Evolutionary conservation across 1,140 invertebrate genomes (phyloP), one percentile per base, ranked within the genome.

Genomic region (Sitobion miscanthi): DNA sequence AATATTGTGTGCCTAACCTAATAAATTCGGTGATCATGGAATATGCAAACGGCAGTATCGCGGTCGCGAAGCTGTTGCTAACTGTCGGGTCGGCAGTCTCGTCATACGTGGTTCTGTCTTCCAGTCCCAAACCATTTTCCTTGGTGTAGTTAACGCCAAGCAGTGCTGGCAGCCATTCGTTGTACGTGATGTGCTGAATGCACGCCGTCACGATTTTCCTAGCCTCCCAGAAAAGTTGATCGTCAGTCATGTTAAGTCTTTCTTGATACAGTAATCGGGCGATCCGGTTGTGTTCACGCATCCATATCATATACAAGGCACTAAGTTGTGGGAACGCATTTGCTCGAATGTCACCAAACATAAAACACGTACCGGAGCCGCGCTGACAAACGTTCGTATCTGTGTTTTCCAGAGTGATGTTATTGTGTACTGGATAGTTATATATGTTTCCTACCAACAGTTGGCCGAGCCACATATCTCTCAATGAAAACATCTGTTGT

Each of bases 231-330:
- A 97, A 99, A 25, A 98, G 94, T 8, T 95, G 95, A 95, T 98
- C 97, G 94, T 98, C 97, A 91, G 97, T 96, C 98, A 98, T 98
- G 7, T 95, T 94, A 0, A 96, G 96, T 95, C 98, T 97, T 4
- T 97, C 94, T 0, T 94, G 83, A 0, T 95, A 94, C 35, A 98
- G 95, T 30, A 96, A 94, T 0, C 95, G 95, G 0, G 98, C 98
- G 45, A 99, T 95, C 38, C 97, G 96, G 95, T 99, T 99, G 95
- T 99, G 99, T 95, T 99, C 98, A 35, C 98, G 96, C 94, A 98
- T 95, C 96, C 98, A 98, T 7, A 99, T 94, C 0, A 98, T 98
- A 94, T 99, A 97, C 94, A 99, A 95, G 11, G 96, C 96, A 1
- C 97, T 97, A 85, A 98, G 94, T 94, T 97, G 97, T 4, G 97